Evolutionary conservation across 37 sponge, comb jelly and placozoan species (phyloP), one percentile per base, ranked within the genome.

Genomic region (Halichondria panicea): DNA sequence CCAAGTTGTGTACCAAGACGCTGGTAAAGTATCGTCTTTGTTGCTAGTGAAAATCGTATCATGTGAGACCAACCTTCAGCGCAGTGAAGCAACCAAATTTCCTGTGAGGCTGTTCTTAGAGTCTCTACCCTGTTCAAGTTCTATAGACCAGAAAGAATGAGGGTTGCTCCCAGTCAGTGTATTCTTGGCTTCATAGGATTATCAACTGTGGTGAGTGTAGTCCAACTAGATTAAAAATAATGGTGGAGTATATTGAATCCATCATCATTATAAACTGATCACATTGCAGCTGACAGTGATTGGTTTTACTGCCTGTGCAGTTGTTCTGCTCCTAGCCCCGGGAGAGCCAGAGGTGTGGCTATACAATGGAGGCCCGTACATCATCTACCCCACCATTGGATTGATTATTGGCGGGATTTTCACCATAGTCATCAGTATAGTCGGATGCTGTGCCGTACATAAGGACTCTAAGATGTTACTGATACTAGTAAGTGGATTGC

Each of bases 291-390:
- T 72, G 41, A 42, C 52, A 2, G 28, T 81, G 12, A 6, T 63
- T 32, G 68, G 40, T 22, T 66, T 42, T 64, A 5, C 65, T 5
- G 32, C 33, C 1, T 62, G 65, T 40, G 82, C 50, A 15, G 0
- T 65, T 27, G 11, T 81, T 25, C 82, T 81, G 28, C 15, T 72
- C 50, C 31, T 71, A 3, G 73, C 82, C 1, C 74, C 82, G 4
- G 82, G 73, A 33, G 67, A 81, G 43, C 82, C 82, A 4, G 0
- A 25, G 39, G 3, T 52, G 32, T 11, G 8, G 21, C 1, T 37
- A 1, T 45, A 53, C 55, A 72, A 31, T 50, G 82, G 74, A 2
- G 74, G 65, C 7, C 5, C 34, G 7, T 81, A 72, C 53, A 52
- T 74, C 9, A 33, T 64, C n/a, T 41, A 58, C 19, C 82, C 82